Percentiles rank a stretch among this genome's conserved stretches.
Conservation (phyloP, 2,888 invertebrate genomes). For the Camponotus fellah region DNA sequence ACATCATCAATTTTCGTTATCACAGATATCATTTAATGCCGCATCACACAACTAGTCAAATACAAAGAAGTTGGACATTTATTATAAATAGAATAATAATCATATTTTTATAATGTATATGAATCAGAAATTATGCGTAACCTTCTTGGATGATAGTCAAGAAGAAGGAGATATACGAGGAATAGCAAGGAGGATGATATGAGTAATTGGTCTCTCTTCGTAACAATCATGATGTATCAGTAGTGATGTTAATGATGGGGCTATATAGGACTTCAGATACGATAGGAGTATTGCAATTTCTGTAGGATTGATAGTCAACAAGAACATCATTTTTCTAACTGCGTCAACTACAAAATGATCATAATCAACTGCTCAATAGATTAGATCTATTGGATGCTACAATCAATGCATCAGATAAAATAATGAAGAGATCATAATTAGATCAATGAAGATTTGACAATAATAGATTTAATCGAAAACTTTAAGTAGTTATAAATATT, state of each 20-base stretch:
- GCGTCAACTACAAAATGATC: conserved; percentile 72
- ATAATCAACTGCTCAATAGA: conserved; percentile 68
- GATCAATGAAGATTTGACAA: conserved; percentile 46
- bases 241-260: conserved; percentile 69
- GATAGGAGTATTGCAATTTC: conserved; percentile 66
- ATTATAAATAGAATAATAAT: conserved; percentile 30
- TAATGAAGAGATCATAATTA: conserved; percentile 62
- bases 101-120: conserved; percentile 6
- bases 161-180: conserved; percentile 35
- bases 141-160: conserved; percentile 58
- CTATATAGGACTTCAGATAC: conserved; percentile 54
- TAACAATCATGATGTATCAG: conserved; percentile 69
- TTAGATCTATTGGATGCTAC: conserved; percentile 47
- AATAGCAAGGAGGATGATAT: conserved; percentile 52
- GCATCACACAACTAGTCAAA: conserved; percentile 21
- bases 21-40: conserved; percentile 32
- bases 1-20: conserved; percentile 32
- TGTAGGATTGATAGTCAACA: conserved; percentile 68
- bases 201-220: conserved; percentile 67
- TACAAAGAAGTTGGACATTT: conserved; percentile 31
- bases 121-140: conserved; percentile 28
- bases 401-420: conserved; percentile 55
- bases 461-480: background rate
- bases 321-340: conserved; percentile 66
- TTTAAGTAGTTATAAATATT: conserved; percentile 56